Evolutionary conservation across 1,140 invertebrate genomes (phyloP), one percentile per base, ranked within the genome.

Genomic region (Palaemon carinicauda): DNA sequence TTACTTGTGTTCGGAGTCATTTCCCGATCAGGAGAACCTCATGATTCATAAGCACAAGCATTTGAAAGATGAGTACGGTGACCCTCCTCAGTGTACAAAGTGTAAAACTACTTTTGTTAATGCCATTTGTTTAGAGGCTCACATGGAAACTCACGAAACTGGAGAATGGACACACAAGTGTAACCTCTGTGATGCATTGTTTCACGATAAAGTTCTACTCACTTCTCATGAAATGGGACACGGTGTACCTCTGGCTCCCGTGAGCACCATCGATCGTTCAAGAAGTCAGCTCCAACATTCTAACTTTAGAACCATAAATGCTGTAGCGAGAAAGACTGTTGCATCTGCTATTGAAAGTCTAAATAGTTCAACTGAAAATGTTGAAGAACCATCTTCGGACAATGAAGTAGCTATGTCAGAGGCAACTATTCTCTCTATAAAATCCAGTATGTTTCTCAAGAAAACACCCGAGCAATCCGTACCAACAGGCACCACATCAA

Each of bases 121-220:
- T 82, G 88, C 85, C n/a, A 83, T 89, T 27, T 89, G 88, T 71
- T 79, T 89, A 29, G 88, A 89, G 78, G 88, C 88, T 41, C 88
- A 89, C 87, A 89, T 89, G 88, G 86, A 87, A 51, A 89, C 82
- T n/a, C 88, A 89, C 78, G 54, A 69, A 75, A 71, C 85, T 33
- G 54, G 84, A 9, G 81, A 88, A 5, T 89, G 88, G 88, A 87
- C 50, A n/a, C 84, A 85, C 31, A 77, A 80, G 33, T 89, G 88
- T 69, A 77, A 41, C 24, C 56, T 87, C n/a, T 89, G 88, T 75
- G 82, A 75, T 15, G 87, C 79, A n/a, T n/a, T 75, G 33, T 89
- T 89, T 54, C 85, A 50, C 31, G 86, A 89, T 27, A 86, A 89
- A 69, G 79, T 89, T 31, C 78, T 89, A 19, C 79, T 89, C 10